Base-by-base conservation (phyloP, 2,113 vertebrate species). In the Columba livia region DNA sequence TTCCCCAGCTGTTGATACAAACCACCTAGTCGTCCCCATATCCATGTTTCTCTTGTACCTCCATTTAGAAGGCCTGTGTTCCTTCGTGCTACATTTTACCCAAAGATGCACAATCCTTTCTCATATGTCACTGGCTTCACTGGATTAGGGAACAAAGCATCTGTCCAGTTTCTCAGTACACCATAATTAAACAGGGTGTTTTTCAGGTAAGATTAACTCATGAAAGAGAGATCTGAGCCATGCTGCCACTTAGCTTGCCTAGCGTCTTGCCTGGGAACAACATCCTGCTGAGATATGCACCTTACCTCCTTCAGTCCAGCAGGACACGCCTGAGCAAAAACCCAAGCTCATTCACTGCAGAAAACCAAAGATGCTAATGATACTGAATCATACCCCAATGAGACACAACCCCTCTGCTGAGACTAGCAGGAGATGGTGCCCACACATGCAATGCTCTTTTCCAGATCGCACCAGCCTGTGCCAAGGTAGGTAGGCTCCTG, bases 111-210 rank as follows among this genome's bases (percentile, higher is more conserved):
- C n/a, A 7, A 53, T 48, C 28, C 11, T 71, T 66, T 61, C 71
- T 26, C 61, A 71, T 3, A 3, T 34, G 11, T 9, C 40, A 66
- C 40, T 24, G 31, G 3, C 29, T 73, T 54, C 31, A 34, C 19
- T 50, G 38, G 11, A 19, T 53, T 40, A 51, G 31, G 48, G 12
- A 74, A 12, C 8, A 56, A 71, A 56, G 15, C 12, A 42, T 9
- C 36, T 54, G 19, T 4, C 28, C 42, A 34, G n/a, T 66, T 64
- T 57, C 26, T 74, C 42, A 67, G 34, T 11, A 26, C 34, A 36
- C 12, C 10, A 7, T 32, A 34, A 66, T 14, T 67, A 44, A 40
- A 65, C 5, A 0, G 1, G 7, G 2, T 10, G 4, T 4, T 61
- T 42, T 83, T 34, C 17, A 57, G 6, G 8, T 24, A 36, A 51